A percentile compares a stretch with the other conserved stretches of the same genome.
phyloP scores from a whole-genome alignment of 2,113 vertebrate genomes.

The Madoqua kirkii region DNA sequence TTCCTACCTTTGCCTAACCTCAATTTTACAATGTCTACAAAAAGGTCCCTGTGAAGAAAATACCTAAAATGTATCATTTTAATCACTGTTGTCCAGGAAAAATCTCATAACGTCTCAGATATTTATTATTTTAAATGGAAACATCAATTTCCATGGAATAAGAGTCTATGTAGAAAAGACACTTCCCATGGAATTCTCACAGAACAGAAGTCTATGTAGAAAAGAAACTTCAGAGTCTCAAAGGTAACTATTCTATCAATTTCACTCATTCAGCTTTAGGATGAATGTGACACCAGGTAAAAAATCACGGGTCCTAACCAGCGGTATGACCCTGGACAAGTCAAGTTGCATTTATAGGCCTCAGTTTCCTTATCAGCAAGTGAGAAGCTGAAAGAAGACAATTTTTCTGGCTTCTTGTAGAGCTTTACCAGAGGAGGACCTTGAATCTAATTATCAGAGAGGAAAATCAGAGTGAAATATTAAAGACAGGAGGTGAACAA shows the following conservation, averaged over 20 bases:
- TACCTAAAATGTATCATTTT: neutral
- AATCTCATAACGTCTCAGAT: neutral
- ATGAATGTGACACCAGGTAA: neutral
- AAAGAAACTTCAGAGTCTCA: neutral
- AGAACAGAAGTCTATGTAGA: neutral
- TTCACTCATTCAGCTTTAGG: neutral
- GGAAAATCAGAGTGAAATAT: neutral
- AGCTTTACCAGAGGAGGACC: neutral
- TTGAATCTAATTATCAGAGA: neutral
- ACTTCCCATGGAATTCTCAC: neutral
- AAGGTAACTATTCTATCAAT: neutral
- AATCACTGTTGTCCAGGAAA: neutral
- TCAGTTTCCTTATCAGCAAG: neutral
- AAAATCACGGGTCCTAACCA: neutral
- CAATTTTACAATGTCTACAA: neutral
- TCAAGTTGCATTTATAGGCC: neutral
- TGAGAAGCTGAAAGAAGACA: neutral
- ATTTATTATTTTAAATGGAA: neutral
- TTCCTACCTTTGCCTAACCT: neutral
- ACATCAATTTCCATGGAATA: neutral
- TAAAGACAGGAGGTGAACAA: neutral
- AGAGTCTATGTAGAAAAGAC: neutral
- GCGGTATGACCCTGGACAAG: neutral
- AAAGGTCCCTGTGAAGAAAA: neutral
- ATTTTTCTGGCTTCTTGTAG: neutral